Conservation (phyloP, 2,888 invertebrate species). For the Cosmia trapezina region DNA sequence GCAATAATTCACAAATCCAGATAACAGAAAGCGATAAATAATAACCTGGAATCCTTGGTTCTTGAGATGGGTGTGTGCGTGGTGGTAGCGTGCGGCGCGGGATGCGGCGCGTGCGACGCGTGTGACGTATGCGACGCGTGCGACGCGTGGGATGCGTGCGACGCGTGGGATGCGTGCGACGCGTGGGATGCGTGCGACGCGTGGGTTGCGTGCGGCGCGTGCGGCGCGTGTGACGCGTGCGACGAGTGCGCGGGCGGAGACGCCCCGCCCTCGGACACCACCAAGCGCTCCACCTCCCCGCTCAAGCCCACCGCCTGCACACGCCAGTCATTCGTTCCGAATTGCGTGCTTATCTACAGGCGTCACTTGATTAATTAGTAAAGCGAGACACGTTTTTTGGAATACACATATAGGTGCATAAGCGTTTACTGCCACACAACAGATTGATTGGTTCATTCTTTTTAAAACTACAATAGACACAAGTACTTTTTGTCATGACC, state of each 20-base stretch:
- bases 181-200: conserved; percentile 54
- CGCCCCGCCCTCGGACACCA: conserved; percentile 77
- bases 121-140: conserved; percentile 49
- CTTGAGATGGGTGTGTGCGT: conserved; percentile 71
- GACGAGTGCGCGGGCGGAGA: conserved; percentile 82
- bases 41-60: conserved; percentile 83
- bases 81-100: conserved; percentile 54
- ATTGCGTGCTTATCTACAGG: conserved; percentile 55
- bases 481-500: neutral
- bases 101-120: conserved; percentile 56
- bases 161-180: conserved; percentile 53
- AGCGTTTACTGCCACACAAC: conserved; percentile 42
- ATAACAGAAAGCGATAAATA: conserved; percentile 25
- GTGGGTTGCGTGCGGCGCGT: conserved; percentile 35
- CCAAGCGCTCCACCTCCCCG: conserved; percentile 83
- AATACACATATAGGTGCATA: conserved; percentile 31
- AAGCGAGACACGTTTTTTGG: conserved; percentile 20
- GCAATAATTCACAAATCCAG: neutral
- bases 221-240: conserved; percentile 70
- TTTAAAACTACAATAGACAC: conserved; percentile 27
- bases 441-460: neutral
- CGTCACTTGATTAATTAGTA: conserved; percentile 47
- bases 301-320: conserved; percentile 71
- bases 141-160: conserved; percentile 60
- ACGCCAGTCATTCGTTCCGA: conserved; percentile 46